phyloP scores from a whole-genome alignment of 2,888 invertebrate genomes.

The Rhopalosiphum nymphaeae region DNA sequence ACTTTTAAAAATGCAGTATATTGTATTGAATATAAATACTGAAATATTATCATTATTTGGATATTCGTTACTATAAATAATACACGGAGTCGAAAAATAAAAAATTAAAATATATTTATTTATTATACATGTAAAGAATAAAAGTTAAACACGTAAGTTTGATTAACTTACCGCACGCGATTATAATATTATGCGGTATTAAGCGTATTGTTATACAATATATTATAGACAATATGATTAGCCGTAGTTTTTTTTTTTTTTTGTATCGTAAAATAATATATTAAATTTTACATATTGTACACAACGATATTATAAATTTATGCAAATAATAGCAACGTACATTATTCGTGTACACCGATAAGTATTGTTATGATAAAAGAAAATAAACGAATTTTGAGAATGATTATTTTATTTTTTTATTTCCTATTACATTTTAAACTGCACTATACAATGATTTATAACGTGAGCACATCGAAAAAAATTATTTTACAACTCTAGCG shows the following conservation, averaged over 20 bases:
- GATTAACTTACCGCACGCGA: conserved; percentile 34
- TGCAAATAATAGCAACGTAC: not conserved
- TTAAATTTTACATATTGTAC: not conserved
- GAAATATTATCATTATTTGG: conserved; percentile 25
- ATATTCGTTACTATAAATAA: not conserved
- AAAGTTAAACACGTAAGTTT: conserved; percentile 22
- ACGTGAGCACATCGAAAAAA: not conserved
- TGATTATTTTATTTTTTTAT: not conserved
- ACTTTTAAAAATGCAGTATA: conserved; percentile 29
- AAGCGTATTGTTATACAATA: not conserved
- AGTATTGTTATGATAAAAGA: not conserved
- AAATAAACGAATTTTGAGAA: not conserved
- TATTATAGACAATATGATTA: too few relatives aligned
- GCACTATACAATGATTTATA: not conserved
- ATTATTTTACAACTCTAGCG: not conserved
- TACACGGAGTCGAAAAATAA: not conserved
- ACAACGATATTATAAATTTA: not conserved
- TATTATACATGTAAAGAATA: not conserved
- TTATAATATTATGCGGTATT: not conserved
- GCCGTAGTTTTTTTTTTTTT: too few relatives aligned
- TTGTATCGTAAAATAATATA: not conserved
- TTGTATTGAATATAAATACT: not conserved
- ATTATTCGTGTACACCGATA: not conserved
- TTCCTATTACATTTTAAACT: not conserved
- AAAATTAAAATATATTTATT: not conserved